phyloP scores from a whole-genome alignment of 2,797 vertebrate species.

The Mastacembelus armatus region DNA sequence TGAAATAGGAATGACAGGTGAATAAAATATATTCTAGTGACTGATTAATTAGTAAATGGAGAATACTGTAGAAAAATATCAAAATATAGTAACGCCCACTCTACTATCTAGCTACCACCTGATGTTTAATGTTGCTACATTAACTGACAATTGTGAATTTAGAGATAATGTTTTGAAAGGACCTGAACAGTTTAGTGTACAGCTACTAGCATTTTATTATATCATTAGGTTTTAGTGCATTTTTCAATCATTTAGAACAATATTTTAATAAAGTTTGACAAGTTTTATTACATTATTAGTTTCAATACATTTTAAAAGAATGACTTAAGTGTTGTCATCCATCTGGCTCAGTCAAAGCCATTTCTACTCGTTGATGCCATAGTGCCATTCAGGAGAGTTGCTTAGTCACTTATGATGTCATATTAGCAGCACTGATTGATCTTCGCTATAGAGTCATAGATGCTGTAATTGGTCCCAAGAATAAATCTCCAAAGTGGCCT shows the following conservation, averaged over 20 bases:
- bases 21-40: too few species aligned
- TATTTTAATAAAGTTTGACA: neutral
- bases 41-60: too few species aligned
- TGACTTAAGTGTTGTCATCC: conserved; percentile 22
- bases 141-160: neutral
- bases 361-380: conserved; percentile 46
- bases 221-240: conserved; percentile 7
- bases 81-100: too few species aligned
- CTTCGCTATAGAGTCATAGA: conserved; percentile 63
- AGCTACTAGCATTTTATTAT: neutral
- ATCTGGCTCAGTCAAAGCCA: conserved; percentile 19
- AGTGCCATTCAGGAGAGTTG: conserved; percentile 57
- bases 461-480: conserved; percentile 65
- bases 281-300: conserved; percentile 4
- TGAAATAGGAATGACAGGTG: too few species aligned
- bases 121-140: neutral
- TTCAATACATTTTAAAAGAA: conserved; percentile 13
- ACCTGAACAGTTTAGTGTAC: neutral
- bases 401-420: conserved; percentile 78
- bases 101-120: neutral
- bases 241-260: conserved; percentile 2
- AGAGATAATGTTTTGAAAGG: neutral
- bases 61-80: too few species aligned
- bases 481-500: conserved; percentile 78
- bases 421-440: conserved; percentile 71